phyloP scores from a whole-genome alignment of 2,797 vertebrate species.

The Parotocinclus haroldoi region DNA sequence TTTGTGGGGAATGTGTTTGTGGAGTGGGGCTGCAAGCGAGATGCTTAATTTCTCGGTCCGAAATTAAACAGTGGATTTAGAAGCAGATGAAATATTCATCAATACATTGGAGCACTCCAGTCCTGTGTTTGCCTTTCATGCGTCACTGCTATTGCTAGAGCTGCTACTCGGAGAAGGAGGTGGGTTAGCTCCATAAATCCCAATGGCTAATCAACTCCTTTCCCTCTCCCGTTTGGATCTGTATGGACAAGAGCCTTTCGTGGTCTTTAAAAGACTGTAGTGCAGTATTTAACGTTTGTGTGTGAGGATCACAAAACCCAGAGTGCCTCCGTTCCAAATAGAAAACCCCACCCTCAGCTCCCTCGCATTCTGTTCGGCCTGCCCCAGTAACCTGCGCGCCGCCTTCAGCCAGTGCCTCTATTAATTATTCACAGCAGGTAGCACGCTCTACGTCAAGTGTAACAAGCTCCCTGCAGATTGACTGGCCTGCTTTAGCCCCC shows the following conservation, averaged over 20 bases:
- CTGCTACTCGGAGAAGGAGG: slow-evolving; percentile 60
- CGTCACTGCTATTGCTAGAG: slow-evolving; percentile 77
- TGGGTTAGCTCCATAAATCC: slow-evolving; percentile 69
- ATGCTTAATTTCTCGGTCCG: slow-evolving; percentile 82
- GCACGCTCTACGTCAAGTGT: slow-evolving; percentile 54
- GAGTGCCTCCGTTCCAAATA: slow-evolving; percentile 33
- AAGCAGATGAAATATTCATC: slow-evolving; percentile 94
- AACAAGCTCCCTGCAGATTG: slow-evolving; percentile 56
- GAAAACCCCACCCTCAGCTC: slow-evolving; percentile 60
- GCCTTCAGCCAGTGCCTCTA: slow-evolving; percentile 82
- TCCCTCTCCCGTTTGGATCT: slow-evolving; percentile 37
- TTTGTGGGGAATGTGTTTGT: slow-evolving; percentile 45
- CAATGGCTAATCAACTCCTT: slow-evolving; percentile 46
- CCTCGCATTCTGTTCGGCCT: slow-evolving; percentile 33
- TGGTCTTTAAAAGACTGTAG: slow-evolving; percentile 31
- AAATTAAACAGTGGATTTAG: slow-evolving; percentile 94
- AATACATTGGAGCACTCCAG: slow-evolving; percentile 51
- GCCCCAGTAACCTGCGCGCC: slow-evolving; percentile 73
- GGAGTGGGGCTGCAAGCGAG: slow-evolving; percentile 30
- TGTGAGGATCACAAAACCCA: slow-evolving; percentile 44
- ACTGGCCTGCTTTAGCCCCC: slow-evolving; percentile 35
- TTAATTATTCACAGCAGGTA: slow-evolving; percentile 84
- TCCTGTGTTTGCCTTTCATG: slow-evolving; percentile 79
- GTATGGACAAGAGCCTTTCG: slow-evolving; percentile 35
- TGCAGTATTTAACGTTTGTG: slow-evolving; percentile 39